Base-by-base conservation (phyloP, 2,113 vertebrate species). In the Brachionichthys hirsutus region DNA sequence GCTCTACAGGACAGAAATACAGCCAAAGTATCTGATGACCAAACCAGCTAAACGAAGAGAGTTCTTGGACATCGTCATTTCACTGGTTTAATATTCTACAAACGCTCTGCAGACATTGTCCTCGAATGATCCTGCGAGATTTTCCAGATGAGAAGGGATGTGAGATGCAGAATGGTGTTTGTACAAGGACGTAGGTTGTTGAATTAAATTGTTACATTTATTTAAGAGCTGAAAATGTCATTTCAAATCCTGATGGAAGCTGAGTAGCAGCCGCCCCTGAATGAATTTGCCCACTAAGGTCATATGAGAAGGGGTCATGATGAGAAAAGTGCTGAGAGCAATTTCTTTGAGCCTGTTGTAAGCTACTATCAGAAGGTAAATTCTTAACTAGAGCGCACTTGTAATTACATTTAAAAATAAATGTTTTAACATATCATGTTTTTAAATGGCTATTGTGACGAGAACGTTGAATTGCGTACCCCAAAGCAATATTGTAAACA, bases 221-320 rank as follows among this genome's bases (percentile, higher is more conserved):
- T 30, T 30, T 30, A 30, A 15, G 13, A 15, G 56, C 66, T 58
- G 9, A 18, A 30, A 55, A 51, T 44, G 13, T 54, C 4, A 69
- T 42, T 30, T 14, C 0, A 14, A n/a, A 12, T 41, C 4, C 53
- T 41, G 67, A 72, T 63, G 34, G 66, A 9, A 56, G 18, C 9
- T 40, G 45, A 34, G 36, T 36, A 10, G 12, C 43, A 11, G 44
- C 51, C 62, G 6, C 52, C 44, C 64, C 64, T 58, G 35, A 64
- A 67, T 79, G 73, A 79, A 24, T 66, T 51, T 46, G 69, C 55
- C 54, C 0, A 3, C 11, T 46, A 3, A 34, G 2, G n/a, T 36
- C 16, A 41, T 54, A 74, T 57, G 62, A 75, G 12, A 57, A 38
- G n/a, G 55, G 17, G 12, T 15, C 1, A 3, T 0, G 5, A 40